Percentiles rank a stretch among this genome's conserved stretches.
Conservation (phyloP, 2,113 vertebrate genomes). For the Platysteira castanea region DNA sequence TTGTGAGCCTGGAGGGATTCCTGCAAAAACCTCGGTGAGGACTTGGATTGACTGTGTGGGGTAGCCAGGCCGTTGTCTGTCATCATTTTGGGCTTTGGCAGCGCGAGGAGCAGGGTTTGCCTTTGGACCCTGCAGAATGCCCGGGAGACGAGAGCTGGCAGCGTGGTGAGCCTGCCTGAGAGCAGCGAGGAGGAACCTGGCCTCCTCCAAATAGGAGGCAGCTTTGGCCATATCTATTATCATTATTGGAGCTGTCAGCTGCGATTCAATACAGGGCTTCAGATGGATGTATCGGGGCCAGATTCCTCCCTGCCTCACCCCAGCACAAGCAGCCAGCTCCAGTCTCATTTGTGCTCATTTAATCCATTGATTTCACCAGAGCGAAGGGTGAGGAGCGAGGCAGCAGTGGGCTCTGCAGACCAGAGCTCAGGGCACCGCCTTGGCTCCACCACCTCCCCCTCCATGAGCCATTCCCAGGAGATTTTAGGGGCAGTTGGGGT, state of each 20-base stretch:
- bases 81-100: not conserved
- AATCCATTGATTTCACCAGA: not conserved
- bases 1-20: not conserved
- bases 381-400: not conserved
- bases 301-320: constrained; percentile 3
- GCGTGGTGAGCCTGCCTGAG: not conserved
- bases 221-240: constrained; percentile 35
- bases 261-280: constrained; percentile 9
- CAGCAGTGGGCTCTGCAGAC: not conserved
- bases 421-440: not conserved
- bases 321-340: constrained; percentile 25
- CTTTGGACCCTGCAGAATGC: not conserved
- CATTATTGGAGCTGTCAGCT: constrained; percentile 55
- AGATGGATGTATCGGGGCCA: constrained; percentile 18
- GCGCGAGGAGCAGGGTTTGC: accelerated
- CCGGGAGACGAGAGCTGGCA: not conserved
- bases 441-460: not conserved
- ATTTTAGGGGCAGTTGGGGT: accelerated
- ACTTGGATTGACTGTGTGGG: not conserved
- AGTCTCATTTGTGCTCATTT: constrained; percentile 37
- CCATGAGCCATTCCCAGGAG: not conserved
- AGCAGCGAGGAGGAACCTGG: not conserved
- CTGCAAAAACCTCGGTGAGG: not conserved
- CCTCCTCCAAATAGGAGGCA: not conserved
- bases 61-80: not conserved